Conservation (phyloP, 2,797 vertebrate genomes). For the Percopsis omiscomaycus region DNA sequence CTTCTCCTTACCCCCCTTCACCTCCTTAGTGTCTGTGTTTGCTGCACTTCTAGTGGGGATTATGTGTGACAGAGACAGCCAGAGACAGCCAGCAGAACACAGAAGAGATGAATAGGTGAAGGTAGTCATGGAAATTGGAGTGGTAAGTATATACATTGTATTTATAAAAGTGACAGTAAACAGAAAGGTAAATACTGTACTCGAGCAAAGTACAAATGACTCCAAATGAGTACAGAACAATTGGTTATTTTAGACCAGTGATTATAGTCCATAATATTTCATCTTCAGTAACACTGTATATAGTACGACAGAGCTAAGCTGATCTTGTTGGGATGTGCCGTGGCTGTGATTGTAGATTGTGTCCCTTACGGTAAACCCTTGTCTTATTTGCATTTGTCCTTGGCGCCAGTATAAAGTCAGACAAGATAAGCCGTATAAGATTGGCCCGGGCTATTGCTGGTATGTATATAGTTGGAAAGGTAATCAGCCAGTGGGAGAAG, state of each 20-base stretch:
- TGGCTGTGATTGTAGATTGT: background rate
- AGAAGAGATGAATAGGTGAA: slow-evolving; percentile 19
- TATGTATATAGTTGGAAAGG: slow-evolving; percentile 55
- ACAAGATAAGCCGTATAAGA: slow-evolving; percentile 15
- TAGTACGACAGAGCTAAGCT: background rate
- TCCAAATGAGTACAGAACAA: no score
- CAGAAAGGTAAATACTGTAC: background rate
- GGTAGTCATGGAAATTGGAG: no score
- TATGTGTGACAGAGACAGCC: slow-evolving; percentile 38
- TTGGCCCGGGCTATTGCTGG: slow-evolving; percentile 40
- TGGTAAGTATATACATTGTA: background rate
- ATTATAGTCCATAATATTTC: no score
- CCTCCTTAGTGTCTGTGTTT: slow-evolving; percentile 76
- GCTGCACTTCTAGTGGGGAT: slow-evolving; percentile 71
- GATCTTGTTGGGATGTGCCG: slow-evolving; percentile 2
- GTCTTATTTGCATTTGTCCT: slow-evolving; percentile 59
- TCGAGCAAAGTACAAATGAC: no score
- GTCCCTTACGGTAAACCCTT: background rate
- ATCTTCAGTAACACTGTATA: background rate
- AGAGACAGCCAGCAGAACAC: slow-evolving; percentile 39
- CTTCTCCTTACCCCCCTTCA: slow-evolving; percentile 74
- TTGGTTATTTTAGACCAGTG: no score
- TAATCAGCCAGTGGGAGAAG: slow-evolving; percentile 65
- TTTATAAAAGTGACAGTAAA: slow-evolving; percentile 22
- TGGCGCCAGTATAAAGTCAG: slow-evolving; percentile 42